These are phyloP conservation scores for Seriola dumerili DNA, from an alignment of 2,113 vertebrate genomes.

Conservation along the genomic window DNA sequence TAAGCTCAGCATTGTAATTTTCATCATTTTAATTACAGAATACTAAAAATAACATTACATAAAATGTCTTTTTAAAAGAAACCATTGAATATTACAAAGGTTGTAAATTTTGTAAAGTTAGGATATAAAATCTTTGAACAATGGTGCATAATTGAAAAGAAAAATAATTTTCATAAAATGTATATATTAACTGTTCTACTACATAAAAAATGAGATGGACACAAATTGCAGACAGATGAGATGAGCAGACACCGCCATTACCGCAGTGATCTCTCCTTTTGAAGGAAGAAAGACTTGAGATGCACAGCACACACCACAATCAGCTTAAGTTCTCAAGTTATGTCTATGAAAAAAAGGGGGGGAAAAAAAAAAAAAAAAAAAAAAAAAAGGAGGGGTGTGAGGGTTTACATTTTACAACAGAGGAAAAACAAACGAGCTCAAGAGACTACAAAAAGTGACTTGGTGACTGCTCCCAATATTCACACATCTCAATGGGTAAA, in stretches of 20 bases:
- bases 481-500: slow-evolving; percentile 59
- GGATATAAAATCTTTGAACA: slow-evolving; percentile 88
- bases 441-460: slow-evolving; percentile 80
- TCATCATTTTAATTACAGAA: slow-evolving; percentile 86
- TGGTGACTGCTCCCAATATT: slow-evolving; percentile 80
- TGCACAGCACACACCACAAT: slow-evolving; percentile 78
- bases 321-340: slow-evolving; percentile 75
- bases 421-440: slow-evolving; percentile 51
- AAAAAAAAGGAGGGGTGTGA: background rate
- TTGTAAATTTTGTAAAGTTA: slow-evolving; percentile 86
- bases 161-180: slow-evolving; percentile 85
- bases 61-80: slow-evolving; percentile 87
- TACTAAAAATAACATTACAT: slow-evolving; percentile 88
- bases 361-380: slow-evolving; percentile 11
- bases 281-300: slow-evolving; percentile 75
- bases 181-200: slow-evolving; percentile 86
- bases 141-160: slow-evolving; percentile 85
- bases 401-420: slow-evolving; percentile 72
- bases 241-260: slow-evolving; percentile 75
- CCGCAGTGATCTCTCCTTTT: slow-evolving; percentile 74
- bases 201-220: slow-evolving; percentile 82
- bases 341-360: slow-evolving; percentile 52
- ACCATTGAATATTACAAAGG: slow-evolving; percentile 87
- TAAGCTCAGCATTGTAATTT: slow-evolving; percentile 50
- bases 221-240: slow-evolving; percentile 81